A percentile compares a stretch with the other conserved stretches of the same genome.
Conservation (phyloP, 2,113 vertebrate genomes). For the Pseudolaguvia tuberculata region DNA sequence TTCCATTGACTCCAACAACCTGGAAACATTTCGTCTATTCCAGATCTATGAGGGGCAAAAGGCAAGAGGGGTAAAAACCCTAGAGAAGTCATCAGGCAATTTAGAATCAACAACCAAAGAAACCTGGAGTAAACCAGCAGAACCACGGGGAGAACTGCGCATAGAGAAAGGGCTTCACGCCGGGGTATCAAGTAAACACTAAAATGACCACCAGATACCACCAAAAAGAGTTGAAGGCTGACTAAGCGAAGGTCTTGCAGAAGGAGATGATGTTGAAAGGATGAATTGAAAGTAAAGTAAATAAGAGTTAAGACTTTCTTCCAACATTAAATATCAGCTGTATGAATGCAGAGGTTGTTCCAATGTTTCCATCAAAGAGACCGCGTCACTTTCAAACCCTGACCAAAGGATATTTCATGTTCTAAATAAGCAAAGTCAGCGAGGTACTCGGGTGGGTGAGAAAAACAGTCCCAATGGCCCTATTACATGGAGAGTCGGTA, state of each 20-base stretch:
- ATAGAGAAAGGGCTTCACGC: not conserved
- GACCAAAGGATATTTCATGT: slow-evolving; percentile 53
- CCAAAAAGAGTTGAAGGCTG: slow-evolving; percentile 10
- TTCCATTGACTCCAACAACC: not conserved
- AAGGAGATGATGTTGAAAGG: slow-evolving; percentile 31
- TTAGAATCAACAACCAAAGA: too few species aligned
- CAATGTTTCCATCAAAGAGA: slow-evolving; percentile 54
- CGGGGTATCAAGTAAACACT: not conserved
- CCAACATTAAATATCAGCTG: slow-evolving; percentile 37
- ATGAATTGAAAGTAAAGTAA: slow-evolving; percentile 30
- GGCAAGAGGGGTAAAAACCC: too few species aligned
- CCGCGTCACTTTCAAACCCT: slow-evolving; percentile 46
- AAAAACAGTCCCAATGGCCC: slow-evolving; percentile 27
- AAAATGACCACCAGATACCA: not conserved
- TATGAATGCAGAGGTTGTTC: slow-evolving; percentile 47
- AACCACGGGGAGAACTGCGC: too few species aligned
- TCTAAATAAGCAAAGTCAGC: slow-evolving; percentile 53
- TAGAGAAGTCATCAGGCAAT: too few species aligned
- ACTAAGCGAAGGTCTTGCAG: not conserved
- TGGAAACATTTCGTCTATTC: too few species aligned
- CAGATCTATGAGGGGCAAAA: too few species aligned
- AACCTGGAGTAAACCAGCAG: too few species aligned
- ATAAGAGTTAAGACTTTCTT: slow-evolving; percentile 38
- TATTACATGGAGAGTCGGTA: not conserved
- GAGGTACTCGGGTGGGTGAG: slow-evolving; percentile 42